A percentile compares a stretch with the other conserved stretches of the same genome.
Evolutionary conservation across 2,888 invertebrate genomes (phyloP).

Genomic region (Pegoplata infirma): DNA sequence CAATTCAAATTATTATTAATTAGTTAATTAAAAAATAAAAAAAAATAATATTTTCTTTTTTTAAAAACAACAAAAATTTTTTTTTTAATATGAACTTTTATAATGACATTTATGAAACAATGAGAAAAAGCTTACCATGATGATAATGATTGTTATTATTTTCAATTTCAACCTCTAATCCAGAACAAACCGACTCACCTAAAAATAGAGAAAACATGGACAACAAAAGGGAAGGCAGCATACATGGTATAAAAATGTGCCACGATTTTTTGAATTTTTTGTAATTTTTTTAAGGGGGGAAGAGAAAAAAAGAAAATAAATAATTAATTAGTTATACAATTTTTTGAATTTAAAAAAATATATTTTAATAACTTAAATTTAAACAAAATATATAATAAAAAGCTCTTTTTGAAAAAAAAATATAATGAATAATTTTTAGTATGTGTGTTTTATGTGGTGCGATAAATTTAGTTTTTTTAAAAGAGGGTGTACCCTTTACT

Average conservation of each 20-base stretch:
- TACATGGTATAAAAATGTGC: conserved; percentile 46
- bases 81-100: conserved; percentile 65
- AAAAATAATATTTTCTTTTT: conserved; percentile 26
- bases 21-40: conserved; percentile 1
- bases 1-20: conserved; percentile 41
- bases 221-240: conserved; percentile 52
- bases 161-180: conserved; percentile 78
- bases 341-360: not conserved
- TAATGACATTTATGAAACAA: conserved; percentile 77
- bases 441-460: not conserved
- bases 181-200: conserved; percentile 78
- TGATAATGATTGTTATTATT: conserved; percentile 78
- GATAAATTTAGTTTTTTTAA: no score
- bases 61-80: conserved; percentile 47
- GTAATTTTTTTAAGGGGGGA: not conserved
- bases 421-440: not conserved
- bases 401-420: conserved; percentile 34
- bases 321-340: conserved; percentile 42
- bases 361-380: no score
- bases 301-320: conserved; percentile 30
- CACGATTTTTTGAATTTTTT: conserved; percentile 44
- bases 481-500: not conserved
- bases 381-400: conserved; percentile 25
- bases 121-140: conserved; percentile 78
- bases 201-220: conserved; percentile 66